Conservation (phyloP, 2,113 vertebrate genomes). For the Scytalopus superciliaris region DNA sequence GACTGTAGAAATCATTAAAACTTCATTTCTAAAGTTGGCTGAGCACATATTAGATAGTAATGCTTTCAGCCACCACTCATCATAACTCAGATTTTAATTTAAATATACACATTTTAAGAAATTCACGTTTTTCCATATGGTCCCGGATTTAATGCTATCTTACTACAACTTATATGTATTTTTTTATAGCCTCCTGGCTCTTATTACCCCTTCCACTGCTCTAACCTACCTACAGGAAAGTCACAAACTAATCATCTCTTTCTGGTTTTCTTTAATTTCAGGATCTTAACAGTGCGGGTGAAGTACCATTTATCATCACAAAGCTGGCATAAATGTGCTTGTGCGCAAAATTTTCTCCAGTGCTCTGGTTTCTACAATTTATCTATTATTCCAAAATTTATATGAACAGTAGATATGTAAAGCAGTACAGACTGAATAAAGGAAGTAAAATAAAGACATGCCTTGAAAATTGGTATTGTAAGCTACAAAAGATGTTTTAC, state of each 20-base stretch:
- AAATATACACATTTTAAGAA: not conserved
- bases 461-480: not conserved
- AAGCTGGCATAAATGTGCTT: not conserved
- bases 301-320: not conserved
- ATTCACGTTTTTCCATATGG: not conserved
- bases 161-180: not conserved
- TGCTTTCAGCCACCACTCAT: not conserved
- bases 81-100: not conserved
- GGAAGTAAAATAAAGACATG: not conserved
- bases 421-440: not conserved
- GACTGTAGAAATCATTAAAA: not conserved
- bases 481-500: not conserved
- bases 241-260: not conserved
- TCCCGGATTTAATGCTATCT: not conserved
- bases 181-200: not conserved
- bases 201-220: not conserved
- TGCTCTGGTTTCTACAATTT: not conserved
- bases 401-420: not conserved
- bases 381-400: not conserved
- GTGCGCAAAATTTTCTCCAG: not conserved
- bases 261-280: not conserved
- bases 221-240: not conserved
- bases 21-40: not conserved
- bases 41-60: not conserved
- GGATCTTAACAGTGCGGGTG: not conserved